Percentiles rank a stretch among this genome's conserved stretches.
phyloP scores from a whole-genome alignment of 2,888 invertebrate genomes.

The Caenorhabditis imperialis region DNA sequence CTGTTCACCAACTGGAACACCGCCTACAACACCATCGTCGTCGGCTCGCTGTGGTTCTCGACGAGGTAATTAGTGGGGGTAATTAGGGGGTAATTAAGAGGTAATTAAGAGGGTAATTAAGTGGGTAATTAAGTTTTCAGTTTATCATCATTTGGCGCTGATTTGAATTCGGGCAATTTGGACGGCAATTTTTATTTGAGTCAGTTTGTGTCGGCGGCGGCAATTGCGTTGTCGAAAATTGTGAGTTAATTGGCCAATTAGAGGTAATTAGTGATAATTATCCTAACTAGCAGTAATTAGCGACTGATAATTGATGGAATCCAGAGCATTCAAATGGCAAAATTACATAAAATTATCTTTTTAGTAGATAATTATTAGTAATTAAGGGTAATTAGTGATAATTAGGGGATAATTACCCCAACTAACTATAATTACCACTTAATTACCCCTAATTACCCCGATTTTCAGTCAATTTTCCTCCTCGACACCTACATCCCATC shows the following conservation, averaged over 20 bases:
- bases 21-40: slow-evolving; percentile 54
- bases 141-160: slow-evolving; percentile 62
- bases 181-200: slow-evolving; percentile 62
- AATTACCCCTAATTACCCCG: too few relatives aligned
- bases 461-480: slow-evolving; percentile 68
- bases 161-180: slow-evolving; percentile 64
- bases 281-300: too few relatives aligned
- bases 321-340: too few relatives aligned
- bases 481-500: slow-evolving; percentile 67
- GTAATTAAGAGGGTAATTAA: background rate
- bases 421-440: background rate
- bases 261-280: too few relatives aligned
- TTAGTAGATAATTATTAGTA: too few relatives aligned
- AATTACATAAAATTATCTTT: too few relatives aligned
- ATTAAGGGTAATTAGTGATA: too few relatives aligned
- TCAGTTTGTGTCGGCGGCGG: slow-evolving; percentile 60
- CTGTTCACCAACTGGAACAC: slow-evolving; percentile 55
- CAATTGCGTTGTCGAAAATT: slow-evolving; percentile 63
- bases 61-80: slow-evolving; percentile 45
- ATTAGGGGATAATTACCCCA: background rate
- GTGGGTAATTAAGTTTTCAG: slow-evolving; percentile 42
- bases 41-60: slow-evolving; percentile 60
- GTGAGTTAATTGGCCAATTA: slow-evolving; percentile 37
- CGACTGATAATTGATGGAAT: too few relatives aligned
- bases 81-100: background rate